phyloP scores from a whole-genome alignment of 2,888 invertebrate genomes.

The Eupelmus urozonus region DNA sequence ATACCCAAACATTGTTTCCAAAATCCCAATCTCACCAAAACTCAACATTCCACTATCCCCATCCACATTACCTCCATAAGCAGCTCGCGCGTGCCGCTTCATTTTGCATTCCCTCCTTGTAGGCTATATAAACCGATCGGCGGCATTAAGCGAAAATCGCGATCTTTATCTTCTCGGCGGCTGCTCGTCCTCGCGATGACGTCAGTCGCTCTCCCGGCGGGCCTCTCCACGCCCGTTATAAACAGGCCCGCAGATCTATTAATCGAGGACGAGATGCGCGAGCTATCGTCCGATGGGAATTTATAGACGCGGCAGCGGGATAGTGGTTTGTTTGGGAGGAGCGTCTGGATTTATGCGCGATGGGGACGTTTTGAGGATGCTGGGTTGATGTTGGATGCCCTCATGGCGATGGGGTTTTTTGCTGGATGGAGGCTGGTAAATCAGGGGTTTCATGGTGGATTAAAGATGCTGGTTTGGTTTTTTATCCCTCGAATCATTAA shows the following conservation, averaged over 20 bases:
- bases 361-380: no score
- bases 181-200: slow-evolving; percentile 14
- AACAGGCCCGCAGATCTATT: slow-evolving; percentile 48
- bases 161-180: slow-evolving; percentile 36
- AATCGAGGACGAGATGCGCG: slow-evolving; percentile 44
- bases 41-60: no score
- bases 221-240: slow-evolving; percentile 7
- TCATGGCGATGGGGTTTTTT: no score
- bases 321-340: not conserved
- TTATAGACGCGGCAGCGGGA: no score
- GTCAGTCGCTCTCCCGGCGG: not conserved
- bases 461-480: no score
- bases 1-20: not conserved
- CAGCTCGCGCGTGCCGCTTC: slow-evolving; percentile 4
- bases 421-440: no score
- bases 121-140: not conserved
- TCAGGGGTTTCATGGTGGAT: no score
- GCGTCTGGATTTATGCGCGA: not conserved
- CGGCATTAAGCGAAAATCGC: slow-evolving; percentile 20
- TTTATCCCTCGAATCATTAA: no score
- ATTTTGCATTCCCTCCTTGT: slow-evolving; percentile 39
- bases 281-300: not conserved
- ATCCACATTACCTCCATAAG: slow-evolving; percentile 26
- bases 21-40: no score
- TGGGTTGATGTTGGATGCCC: no score